Base-by-base conservation (phyloP, 1,140 invertebrate genomes). In the Galendromus occidentalis region DNA sequence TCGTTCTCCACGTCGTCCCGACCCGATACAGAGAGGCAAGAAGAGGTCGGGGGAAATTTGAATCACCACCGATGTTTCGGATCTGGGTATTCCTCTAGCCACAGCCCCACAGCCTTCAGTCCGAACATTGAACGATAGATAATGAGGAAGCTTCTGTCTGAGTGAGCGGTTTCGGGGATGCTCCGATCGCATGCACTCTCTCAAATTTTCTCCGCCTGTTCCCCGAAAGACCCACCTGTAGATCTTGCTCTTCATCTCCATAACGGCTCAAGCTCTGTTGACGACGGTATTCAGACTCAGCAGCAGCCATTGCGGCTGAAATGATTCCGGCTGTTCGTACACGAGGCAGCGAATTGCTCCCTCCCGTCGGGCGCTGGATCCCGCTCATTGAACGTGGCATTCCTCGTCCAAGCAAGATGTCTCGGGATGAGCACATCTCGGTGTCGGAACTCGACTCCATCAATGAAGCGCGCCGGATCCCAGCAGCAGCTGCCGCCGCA, bases 401-500 rank as follows among this genome's bases (percentile, higher is more conserved):
- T 66, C 28, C 69, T 66, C 67, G 71, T 70, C 33, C 71, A 67
- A 55, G 68, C 71, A 59, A 29, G 2, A 59, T 4, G 22, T 59
- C 51, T 22, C 51, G 51, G 51, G 51, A 59, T 25, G 51, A 59
- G 25, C 51, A 20, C 51, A 59, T 59, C 51, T 59, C 51, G 25
- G 51, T 59, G 33, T 59, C 51, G 25, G 51, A 59, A 44, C 44
- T 66, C 55, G 66, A 66, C 51, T 33, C 33, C 42, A 45, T 59
- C 17, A 64, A 22, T 30, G 66, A 41, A 17, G 66, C 51, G 70
- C 42, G 66, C 70, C 65, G 44, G 67, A 68, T 44, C 67, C 69
- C 7, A 70, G 70, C 25, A 75, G 68, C 20, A 71, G 64, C 66
- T 76, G 74, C 66, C 65, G 1, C 84, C 25, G 82, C 79, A 69